Evolutionary conservation across 1,140 invertebrate genomes (phyloP).

Genomic region (Periplaneta americana): DNA sequence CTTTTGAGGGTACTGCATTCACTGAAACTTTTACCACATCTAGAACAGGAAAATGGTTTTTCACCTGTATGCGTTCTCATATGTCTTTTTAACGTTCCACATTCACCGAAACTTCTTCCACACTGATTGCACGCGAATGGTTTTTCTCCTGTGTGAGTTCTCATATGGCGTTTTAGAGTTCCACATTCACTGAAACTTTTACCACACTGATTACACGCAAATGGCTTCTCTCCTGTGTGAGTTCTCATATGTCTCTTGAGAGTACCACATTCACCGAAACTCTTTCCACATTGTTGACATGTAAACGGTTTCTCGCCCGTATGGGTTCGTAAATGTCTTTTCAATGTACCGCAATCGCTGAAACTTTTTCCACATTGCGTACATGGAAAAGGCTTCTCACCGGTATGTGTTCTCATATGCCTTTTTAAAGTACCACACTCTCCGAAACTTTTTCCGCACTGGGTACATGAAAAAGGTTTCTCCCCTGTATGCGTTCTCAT

Average conservation of each 20-base stretch:
- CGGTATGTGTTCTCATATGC: conserved; percentile 43
- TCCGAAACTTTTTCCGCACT: background rate
- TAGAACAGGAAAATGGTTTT: conserved; percentile 45
- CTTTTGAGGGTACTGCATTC: background rate
- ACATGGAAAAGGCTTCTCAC: conserved; percentile 29
- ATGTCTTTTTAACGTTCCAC: conserved; percentile 37
- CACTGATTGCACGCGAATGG: conserved; percentile 51
- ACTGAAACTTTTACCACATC: conserved; percentile 34
- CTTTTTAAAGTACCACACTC: conserved; percentile 7
- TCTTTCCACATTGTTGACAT: conserved; percentile 44
- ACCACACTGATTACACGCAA: conserved; percentile 53
- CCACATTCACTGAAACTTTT: conserved; percentile 76
- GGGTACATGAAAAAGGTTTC: conserved; percentile 20
- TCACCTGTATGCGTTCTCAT: conserved; percentile 42
- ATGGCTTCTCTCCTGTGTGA: conserved; percentile 48
- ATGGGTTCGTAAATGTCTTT: conserved; percentile 57
- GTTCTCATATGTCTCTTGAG: conserved; percentile 50
- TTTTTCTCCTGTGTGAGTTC: conserved; percentile 68
- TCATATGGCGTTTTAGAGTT: conserved; percentile 64
- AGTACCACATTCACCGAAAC: conserved; percentile 49
- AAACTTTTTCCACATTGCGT: conserved; percentile 38
- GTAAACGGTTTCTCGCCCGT: conserved; percentile 62
- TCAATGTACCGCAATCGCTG: conserved; percentile 44
- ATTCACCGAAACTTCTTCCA: conserved; percentile 46
- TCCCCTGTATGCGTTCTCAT: conserved; percentile 44